These are phyloP conservation scores for Diaphora mendica DNA, from an alignment of 2,888 invertebrate genomes.

Conservation along the genomic window DNA sequence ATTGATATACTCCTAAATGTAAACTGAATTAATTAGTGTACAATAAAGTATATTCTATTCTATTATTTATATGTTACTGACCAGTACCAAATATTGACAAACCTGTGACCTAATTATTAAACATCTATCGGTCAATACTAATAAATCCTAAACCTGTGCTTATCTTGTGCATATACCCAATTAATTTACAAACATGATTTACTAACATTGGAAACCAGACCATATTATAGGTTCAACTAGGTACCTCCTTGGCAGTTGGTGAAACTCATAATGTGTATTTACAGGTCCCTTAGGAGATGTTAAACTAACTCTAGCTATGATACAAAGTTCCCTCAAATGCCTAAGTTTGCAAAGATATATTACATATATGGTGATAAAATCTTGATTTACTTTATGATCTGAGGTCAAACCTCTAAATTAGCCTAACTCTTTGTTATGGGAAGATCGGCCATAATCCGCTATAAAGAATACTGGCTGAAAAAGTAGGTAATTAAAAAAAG, in stretches of 20 bases:
- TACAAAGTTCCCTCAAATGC: slow-evolving; percentile 22
- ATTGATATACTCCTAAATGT: no score
- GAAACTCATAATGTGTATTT: slow-evolving; percentile 67
- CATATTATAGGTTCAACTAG: slow-evolving; percentile 45
- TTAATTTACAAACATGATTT: slow-evolving; percentile 12
- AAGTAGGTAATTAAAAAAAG: no score
- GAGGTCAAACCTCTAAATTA: no score
- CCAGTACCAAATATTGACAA: no score
- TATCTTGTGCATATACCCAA: not conserved
- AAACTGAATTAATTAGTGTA: no score
- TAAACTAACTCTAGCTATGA: slow-evolving; percentile 47
- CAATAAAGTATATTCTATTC: no score
- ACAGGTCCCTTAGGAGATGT: slow-evolving; percentile 64
- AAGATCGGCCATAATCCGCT: no score
- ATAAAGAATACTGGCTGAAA: no score
- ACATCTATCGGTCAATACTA: not conserved
- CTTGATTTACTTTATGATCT: not conserved
- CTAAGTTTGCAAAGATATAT: slow-evolving; percentile 23
- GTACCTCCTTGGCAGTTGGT: slow-evolving; percentile 52
- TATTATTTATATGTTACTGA: no score
- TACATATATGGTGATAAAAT: not conserved
- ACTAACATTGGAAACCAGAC: slow-evolving; percentile 22
- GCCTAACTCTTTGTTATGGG: no score
- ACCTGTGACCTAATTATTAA: no score
- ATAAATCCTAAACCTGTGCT: not conserved